Base-by-base conservation (phyloP, 2,797 vertebrate species). In the Dermochelys coriacea region DNA sequence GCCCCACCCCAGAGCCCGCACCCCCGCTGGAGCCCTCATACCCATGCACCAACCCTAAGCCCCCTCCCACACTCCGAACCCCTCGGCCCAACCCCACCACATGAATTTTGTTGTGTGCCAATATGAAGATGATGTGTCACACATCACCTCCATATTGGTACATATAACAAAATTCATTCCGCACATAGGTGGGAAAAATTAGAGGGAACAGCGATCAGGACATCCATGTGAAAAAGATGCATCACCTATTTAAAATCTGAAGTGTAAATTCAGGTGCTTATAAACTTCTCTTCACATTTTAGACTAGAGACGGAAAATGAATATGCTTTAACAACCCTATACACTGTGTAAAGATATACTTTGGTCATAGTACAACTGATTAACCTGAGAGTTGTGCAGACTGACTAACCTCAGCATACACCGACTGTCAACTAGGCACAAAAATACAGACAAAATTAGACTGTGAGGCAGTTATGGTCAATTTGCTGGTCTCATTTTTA, bases 401-500 rank as follows among this genome's bases (percentile, higher is more conserved):
- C 78, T 90, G 80, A 51, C 84, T 83, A 90, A 94, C 88, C 77
- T 80, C 50, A 91, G 34, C n/a, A 74, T 74, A 81, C 29, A 77
- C 47, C 4, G 11, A 54, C 27, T 81, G 93, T 49, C 82, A 85
- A 2, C 10, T 78, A n/a, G 1, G 59, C 82, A 89, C 37, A 31
- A 68, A 94, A 84, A 84, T 12, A 78, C 7, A 18, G 81, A 1
- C 54, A 37, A 34, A 29, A 9, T 84, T 54, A 92, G 91, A 68
- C 64, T 12, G 12, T 16, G 86, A 57, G 55, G 25, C 27, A 92
- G 49, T 0, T 61, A 37, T 29, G 86, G n/a, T 51, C 64, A 37
- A 59, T 57, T 23, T 80, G 84, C 59, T 90, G 55, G 71, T 18
- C 89, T 86, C 82, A 8, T 16, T 85, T 93, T 59, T 31, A 31